A percentile compares a stretch with the other conserved stretches of the same genome.
Conservation (phyloP, 1,140 invertebrate species). For the Conus betulinus region DNA sequence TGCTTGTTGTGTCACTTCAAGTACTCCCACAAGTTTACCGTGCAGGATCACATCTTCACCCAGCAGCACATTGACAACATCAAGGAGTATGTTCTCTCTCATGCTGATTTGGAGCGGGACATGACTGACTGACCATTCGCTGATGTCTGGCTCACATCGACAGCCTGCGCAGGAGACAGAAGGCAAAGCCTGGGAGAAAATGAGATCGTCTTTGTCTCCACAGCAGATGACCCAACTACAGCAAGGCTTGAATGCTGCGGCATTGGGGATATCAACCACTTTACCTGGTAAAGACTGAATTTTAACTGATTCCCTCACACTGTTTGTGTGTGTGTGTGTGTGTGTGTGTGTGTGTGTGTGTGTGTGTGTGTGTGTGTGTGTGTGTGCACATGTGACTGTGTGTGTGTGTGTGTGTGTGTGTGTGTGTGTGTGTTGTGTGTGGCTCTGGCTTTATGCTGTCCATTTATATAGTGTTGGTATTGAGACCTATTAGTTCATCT, state of each 20-base stretch:
- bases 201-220: slow-evolving; percentile 46
- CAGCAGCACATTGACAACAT: slow-evolving; percentile 83
- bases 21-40: slow-evolving; percentile 93
- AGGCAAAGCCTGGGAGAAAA: slow-evolving; percentile 64
- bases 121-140: slow-evolving; percentile 59
- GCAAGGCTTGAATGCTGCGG: slow-evolving; percentile 67
- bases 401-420: too few species aligned
- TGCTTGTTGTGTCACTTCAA: slow-evolving; percentile 92
- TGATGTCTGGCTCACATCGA: background rate
- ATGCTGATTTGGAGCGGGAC: slow-evolving; percentile 66
- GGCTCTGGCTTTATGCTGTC: too few species aligned
- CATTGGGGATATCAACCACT: background rate
- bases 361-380: too few species aligned
- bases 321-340: too few species aligned
- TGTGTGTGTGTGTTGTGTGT: too few species aligned
- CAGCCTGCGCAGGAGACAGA: slow-evolving; percentile 48
- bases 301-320: too few species aligned
- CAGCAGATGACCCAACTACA: slow-evolving; percentile 73
- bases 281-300: slow-evolving; percentile 5
- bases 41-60: slow-evolving; percentile 95
- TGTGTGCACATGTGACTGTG: too few species aligned
- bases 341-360: too few species aligned
- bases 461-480: too few species aligned
- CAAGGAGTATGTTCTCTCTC: slow-evolving; percentile 70
- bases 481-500: too few species aligned